Conservation (phyloP, 2,888 invertebrate species). For the Lobophora halterata region DNA sequence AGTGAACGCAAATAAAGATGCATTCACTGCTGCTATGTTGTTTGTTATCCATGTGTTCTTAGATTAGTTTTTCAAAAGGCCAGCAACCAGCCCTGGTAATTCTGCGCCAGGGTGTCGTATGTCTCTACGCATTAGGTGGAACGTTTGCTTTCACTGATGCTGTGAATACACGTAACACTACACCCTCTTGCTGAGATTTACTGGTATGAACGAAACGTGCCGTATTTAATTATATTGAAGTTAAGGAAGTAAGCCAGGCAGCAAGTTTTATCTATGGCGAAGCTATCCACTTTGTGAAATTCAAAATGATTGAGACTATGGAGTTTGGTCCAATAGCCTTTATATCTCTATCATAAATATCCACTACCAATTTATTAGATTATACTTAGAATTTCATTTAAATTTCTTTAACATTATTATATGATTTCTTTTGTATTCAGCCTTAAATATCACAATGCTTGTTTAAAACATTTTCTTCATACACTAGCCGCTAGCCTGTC, state of each 20-base stretch:
- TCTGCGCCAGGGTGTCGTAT: constrained; percentile 62
- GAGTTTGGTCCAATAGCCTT: too few relatives aligned
- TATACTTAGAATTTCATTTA: too few relatives aligned
- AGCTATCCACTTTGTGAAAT: too few relatives aligned
- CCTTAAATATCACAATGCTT: too few relatives aligned
- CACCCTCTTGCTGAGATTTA: constrained; percentile 52
- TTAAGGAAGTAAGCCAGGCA: constrained; percentile 9
- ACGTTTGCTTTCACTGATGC: constrained; percentile 74
- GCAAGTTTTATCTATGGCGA: too few relatives aligned
- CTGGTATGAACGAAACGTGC: constrained; percentile 40
- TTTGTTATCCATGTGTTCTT: constrained; percentile 2
- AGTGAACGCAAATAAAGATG: background rate
- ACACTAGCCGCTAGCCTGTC: constrained; percentile 18
- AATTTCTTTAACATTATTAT: too few relatives aligned
- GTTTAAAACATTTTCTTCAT: too few relatives aligned
- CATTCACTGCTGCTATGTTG: background rate
- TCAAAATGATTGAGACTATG: too few relatives aligned
- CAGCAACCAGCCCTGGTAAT: constrained; percentile 28
- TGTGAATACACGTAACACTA: constrained; percentile 67
- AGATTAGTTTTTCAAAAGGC: constrained; percentile 9
- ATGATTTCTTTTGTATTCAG: too few relatives aligned
- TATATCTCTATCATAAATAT: too few relatives aligned
- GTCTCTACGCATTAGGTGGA: constrained; percentile 68
- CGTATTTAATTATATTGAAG: constrained; percentile 24
- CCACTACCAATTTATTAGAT: too few relatives aligned